Evolutionary conservation across 35 echinoderm and acorn worm genomes (phyloP), one percentile per base, ranked within the genome.

Genomic region (Acanthaster planci): DNA sequence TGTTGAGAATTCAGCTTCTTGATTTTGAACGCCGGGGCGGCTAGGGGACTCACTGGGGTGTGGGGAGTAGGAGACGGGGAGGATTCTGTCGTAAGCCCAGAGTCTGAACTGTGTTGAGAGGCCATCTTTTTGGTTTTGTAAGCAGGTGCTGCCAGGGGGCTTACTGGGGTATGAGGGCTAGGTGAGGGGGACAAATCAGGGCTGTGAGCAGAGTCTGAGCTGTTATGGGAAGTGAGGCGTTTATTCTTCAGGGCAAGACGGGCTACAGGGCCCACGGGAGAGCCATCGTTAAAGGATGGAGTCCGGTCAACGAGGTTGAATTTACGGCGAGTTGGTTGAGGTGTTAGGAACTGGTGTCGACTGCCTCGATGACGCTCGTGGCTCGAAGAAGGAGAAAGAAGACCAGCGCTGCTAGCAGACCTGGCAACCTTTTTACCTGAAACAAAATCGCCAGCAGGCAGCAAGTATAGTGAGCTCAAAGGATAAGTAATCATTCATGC

Each of bases 261-360:
- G 14, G 26, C 7, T 34, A 72, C 64, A 2, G 64, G 64, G 2
- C 64, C 64, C 4, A 72, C 10, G 21, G 64, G 64, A 21, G 29
- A 34, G 2, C 26, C 26, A 9, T 72, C 64, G 23, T 72, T 72
- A 29, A 72, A 21, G 26, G 64, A 72, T 3, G 64, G 64, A 10
- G 64, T 72, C 26, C 64, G 64, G 64, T 26, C 22, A 29, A 72
- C 60, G 7, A 72, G 29, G 64, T 72, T 72, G 64, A 72, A 72
- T 72, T 72, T 72, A 72, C 64, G 64, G 26, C 64, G 30, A 31
- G 64, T 72, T 8, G 64, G 64, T 15, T 72, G 64, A 0, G 64
- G 64, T 14, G 64, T 72, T 14, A 72, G 34, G 64, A 72, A 72
- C 26, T 34, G 64, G 9, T 19, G 64, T 8, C 23, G 26, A 8